A percentile compares a stretch with the other conserved stretches of the same genome.
Evolutionary conservation across 2,888 invertebrate species (phyloP).

Genomic region (Bombylius major): DNA sequence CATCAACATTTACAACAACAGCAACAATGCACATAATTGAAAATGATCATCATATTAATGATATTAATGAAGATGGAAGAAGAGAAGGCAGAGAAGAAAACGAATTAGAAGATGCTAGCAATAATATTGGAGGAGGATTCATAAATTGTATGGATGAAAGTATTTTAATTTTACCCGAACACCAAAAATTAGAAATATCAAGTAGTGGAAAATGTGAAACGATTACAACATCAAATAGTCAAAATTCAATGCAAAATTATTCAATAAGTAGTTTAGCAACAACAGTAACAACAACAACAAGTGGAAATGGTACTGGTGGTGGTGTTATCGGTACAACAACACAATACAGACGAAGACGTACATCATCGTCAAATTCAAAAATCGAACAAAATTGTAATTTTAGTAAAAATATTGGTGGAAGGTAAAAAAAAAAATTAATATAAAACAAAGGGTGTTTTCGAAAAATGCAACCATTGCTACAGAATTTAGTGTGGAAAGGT

Average conservation of each 20-base stretch:
- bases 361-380: slow-evolving; percentile 27
- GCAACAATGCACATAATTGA: neutral
- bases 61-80: neutral
- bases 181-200: slow-evolving; percentile 27
- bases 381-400: slow-evolving; percentile 20
- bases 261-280: neutral
- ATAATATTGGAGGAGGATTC: neutral
- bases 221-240: slow-evolving; percentile 15
- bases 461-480: neutral
- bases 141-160: slow-evolving; percentile 24
- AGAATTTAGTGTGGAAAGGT: too few relatives aligned
- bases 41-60: too few relatives aligned
- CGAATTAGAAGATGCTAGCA: too few relatives aligned
- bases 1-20: slow-evolving; percentile 9
- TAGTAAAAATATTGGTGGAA: slow-evolving; percentile 24
- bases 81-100: too few relatives aligned
- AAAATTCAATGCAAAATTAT: neutral
- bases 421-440: slow-evolving; percentile 16
- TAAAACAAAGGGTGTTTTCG: neutral
- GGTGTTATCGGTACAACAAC: neutral
- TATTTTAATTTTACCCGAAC: slow-evolving; percentile 28
- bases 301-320: neutral
- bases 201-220: slow-evolving; percentile 25
- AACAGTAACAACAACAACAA: neutral
- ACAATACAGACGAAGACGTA: slow-evolving; percentile 24